Evolutionary conservation across 2,113 vertebrate genomes (phyloP).

Genomic region (Scatophagus argus): DNA sequence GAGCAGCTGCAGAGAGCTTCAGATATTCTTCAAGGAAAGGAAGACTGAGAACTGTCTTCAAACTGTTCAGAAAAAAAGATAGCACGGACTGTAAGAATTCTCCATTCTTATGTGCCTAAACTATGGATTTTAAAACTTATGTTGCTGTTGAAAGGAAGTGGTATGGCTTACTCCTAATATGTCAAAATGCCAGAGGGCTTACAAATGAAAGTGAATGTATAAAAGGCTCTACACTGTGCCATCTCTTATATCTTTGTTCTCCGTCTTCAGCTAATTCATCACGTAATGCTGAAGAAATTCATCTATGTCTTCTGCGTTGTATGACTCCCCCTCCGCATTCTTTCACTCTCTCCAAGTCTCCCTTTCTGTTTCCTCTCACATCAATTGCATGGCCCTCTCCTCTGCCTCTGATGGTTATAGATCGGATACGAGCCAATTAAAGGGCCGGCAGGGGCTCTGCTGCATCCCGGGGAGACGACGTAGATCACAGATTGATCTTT

Average conservation of each 20-base stretch:
- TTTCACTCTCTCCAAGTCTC: constrained; percentile 11
- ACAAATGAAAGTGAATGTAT: constrained; percentile 6
- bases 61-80: background rate
- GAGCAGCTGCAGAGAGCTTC: constrained; percentile 1
- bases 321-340: constrained; percentile 9
- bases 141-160: background rate
- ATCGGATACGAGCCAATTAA: constrained; percentile 81
- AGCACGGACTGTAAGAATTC: background rate
- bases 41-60: background rate
- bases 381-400: constrained; percentile 46
- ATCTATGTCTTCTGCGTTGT: constrained; percentile 22
- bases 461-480: constrained; percentile 60
- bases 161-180: background rate
- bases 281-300: background rate
- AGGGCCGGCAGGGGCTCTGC: constrained; percentile 56
- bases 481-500: constrained; percentile 82
- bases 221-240: background rate
- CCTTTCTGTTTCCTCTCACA: constrained; percentile 43
- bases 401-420: constrained; percentile 74
- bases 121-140: background rate
- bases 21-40: constrained; percentile 17
- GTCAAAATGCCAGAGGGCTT: background rate
- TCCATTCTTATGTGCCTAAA: background rate
- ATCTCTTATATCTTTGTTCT: background rate
- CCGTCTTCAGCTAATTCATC: background rate